phyloP scores from a whole-genome alignment of 1,140 invertebrate genomes.

The Dinoponera quadriceps region DNA sequence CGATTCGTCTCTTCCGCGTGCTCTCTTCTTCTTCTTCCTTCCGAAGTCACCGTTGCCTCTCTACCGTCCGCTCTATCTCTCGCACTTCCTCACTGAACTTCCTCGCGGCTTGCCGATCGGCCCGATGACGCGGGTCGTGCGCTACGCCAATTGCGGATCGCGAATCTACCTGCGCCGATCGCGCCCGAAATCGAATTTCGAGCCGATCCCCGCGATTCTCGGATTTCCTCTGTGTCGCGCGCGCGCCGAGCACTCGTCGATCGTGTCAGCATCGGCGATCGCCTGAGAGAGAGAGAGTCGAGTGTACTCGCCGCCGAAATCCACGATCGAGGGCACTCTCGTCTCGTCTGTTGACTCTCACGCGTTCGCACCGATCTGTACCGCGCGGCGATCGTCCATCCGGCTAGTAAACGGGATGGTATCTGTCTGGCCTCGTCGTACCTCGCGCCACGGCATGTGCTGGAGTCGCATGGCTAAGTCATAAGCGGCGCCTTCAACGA shows the following conservation, averaged over 20 bases:
- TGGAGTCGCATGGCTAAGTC: conserved; percentile 82
- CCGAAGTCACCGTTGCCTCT: conserved; percentile 44
- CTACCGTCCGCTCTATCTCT: neutral
- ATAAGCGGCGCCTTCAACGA: conserved; percentile 75
- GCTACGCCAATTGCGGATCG: neutral
- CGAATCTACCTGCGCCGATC: too few relatives aligned
- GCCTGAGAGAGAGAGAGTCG: neutral
- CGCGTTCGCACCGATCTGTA: conserved; percentile 75
- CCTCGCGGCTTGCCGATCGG: neutral
- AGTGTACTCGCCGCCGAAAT: conserved; percentile 6
- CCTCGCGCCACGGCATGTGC: conserved; percentile 80
- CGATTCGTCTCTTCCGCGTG: conserved; percentile 10
- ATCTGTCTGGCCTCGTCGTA: conserved; percentile 81
- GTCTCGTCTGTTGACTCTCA: conserved; percentile 30
- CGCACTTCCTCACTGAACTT: conserved; percentile 70
- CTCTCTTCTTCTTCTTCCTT: conserved; percentile 15
- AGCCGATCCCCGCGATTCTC: conserved; percentile 19
- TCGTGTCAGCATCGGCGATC: conserved; percentile 22
- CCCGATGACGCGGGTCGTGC: conserved; percentile 3
- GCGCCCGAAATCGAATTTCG: conserved; percentile 3
- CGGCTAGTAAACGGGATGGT: conserved; percentile 84
- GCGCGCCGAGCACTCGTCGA: conserved; percentile 34
- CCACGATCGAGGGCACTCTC: neutral
- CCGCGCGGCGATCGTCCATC: conserved; percentile 81
- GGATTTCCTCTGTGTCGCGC: neutral